A percentile compares a stretch with the other conserved stretches of the same genome.
Conservation (phyloP, 2,113 vertebrate species). For the Girardinichthys multiradiatus region DNA sequence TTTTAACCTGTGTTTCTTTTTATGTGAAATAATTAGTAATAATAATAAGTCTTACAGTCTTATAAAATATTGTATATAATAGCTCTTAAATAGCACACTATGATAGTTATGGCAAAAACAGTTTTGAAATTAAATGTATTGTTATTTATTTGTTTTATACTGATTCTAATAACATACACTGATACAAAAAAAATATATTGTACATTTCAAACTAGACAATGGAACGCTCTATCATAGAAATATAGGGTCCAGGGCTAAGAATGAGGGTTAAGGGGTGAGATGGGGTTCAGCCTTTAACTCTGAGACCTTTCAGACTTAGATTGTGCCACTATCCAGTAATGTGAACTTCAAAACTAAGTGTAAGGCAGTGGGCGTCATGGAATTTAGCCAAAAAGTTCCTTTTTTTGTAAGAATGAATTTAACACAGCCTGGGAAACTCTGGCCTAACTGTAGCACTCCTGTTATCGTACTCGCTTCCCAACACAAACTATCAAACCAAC, state of each 20-base stretch:
- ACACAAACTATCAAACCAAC: slow-evolving; percentile 37
- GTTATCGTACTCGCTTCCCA: slow-evolving; percentile 29
- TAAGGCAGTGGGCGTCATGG: neutral
- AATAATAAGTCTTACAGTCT: too few relatives aligned
- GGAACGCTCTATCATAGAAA: too few relatives aligned
- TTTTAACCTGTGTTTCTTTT: too few relatives aligned
- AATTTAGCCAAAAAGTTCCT: neutral
- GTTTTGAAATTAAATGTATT: neutral
- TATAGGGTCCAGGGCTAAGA: neutral
- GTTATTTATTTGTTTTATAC: too few relatives aligned
- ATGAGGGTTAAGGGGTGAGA: neutral
- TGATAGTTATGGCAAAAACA: neutral
- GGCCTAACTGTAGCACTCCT: slow-evolving; percentile 1
- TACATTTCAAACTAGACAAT: too few relatives aligned
- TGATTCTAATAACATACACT: too few relatives aligned
- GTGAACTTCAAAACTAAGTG: neutral
- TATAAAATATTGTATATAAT: neutral
- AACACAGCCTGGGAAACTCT: slow-evolving; percentile 22
- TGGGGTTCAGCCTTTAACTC: neutral
- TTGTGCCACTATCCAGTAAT: neutral
- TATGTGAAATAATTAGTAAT: neutral
- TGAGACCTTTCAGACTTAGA: neutral
- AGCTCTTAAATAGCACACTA: neutral
- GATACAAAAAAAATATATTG: too few relatives aligned
- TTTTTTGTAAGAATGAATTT: slow-evolving; percentile 1